Evolutionary conservation across 2,113 vertebrate species (phyloP), one percentile per base, ranked within the genome.

Genomic region (Hippocampus mohnikei): DNA sequence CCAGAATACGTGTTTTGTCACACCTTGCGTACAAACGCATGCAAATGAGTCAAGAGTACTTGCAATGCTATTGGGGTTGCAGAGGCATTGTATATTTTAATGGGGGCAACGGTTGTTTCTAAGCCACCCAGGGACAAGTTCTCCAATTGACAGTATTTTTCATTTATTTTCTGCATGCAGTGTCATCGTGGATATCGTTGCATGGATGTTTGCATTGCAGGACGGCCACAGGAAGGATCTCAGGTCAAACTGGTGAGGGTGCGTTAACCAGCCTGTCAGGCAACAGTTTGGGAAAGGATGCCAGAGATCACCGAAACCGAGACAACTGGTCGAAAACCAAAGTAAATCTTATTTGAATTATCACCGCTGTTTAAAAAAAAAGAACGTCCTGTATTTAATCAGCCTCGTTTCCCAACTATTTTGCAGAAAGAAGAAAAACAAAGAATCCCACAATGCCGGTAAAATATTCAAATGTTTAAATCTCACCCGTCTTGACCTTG

Each of bases 401-500:
- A 20, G 13, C 56, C 0, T 27, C 11, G 3, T 29, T 66, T 29
- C 8, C 23, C 5, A 9, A 27, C 8, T 33, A 23, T 71, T 71
- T 74, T 75, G 7, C 89, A 93, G 89, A 91, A 98, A 95, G 91
- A 98, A 97, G 94, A 99, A 99, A 94, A 98, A 99, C 85, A 94
- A 98, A 76, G 97, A 98, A 90, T 95, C 95, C 27, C 97, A 99
- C 76, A 99, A 99, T 93, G 97, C 97, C 92, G 96, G 97, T 66
- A 33, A 6, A 44, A 40, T 41, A 52, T 56, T 5, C 46, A 50
- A 50, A 20, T 9, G 5, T 9, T 15, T 16, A 29, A 20, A n/a
- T 12, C 46, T 9, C 21, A 33, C 7, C 6, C 50, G 5, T 3
- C n/a, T 1, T 33, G 6, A 60, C 15, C 1, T 60, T 29, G 58